A percentile compares a stretch with the other conserved stretches of the same genome.
phyloP scores from a whole-genome alignment of 2,113 vertebrate genomes.

The Peromyscus leucopus region DNA sequence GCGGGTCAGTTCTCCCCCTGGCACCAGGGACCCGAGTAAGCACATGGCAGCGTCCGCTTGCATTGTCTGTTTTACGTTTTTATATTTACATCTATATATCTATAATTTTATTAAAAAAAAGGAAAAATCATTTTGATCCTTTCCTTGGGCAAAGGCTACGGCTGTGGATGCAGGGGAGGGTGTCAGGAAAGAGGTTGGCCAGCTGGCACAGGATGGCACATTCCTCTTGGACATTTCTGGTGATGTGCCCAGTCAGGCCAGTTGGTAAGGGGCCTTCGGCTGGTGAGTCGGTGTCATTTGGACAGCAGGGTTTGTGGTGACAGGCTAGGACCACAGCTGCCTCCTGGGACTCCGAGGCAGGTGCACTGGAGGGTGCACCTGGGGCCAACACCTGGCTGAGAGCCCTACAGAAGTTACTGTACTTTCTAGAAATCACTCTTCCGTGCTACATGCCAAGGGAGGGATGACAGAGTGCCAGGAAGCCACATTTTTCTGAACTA shows the following conservation, averaged over 20 bases:
- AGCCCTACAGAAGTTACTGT: not conserved
- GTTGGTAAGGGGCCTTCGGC: not conserved
- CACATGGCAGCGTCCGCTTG: conserved; percentile 78
- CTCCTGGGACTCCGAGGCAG: not conserved
- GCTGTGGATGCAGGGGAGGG: not conserved
- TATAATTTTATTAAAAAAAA: conserved; percentile 86
- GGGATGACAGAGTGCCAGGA: not conserved
- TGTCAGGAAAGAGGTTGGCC: not conserved
- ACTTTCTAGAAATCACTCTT: not conserved
- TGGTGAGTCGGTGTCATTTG: not conserved
- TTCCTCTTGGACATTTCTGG: not conserved
- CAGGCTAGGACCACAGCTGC: not conserved
- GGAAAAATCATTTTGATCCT: conserved; percentile 71
- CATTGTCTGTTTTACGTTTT: conserved; percentile 83
- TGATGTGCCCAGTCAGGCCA: not conserved
- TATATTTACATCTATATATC: conserved; percentile 84
- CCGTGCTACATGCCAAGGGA: not conserved
- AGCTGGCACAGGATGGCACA: rapidly evolving
- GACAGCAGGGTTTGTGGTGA: not conserved
- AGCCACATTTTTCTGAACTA: not conserved
- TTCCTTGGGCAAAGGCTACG: conserved; percentile 74
- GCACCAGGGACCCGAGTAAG: conserved; percentile 76
- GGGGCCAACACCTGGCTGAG: not conserved
- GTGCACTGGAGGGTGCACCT: not conserved
- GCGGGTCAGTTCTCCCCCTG: conserved; percentile 26